phyloP scores from a whole-genome alignment of 2,113 vertebrate genomes.

The Nannobrachium achirus region DNA sequence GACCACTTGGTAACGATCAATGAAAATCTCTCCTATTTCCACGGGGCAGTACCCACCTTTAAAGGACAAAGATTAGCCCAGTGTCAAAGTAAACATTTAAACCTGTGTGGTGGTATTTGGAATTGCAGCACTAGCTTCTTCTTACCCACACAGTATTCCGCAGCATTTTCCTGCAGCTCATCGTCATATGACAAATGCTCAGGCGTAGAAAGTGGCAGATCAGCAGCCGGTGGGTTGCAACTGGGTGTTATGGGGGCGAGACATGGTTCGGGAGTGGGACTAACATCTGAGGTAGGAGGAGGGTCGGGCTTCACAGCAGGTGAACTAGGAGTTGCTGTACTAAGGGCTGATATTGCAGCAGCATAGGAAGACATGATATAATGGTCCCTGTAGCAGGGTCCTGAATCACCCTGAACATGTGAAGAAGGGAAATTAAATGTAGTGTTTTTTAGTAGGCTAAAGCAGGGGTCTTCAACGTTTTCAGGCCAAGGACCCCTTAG shows the following conservation, averaged over 20 bases:
- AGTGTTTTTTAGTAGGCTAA: too few relatives aligned
- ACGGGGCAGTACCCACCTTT: constrained; percentile 76
- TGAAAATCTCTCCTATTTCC: constrained; percentile 73
- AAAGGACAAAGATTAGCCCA: constrained; percentile 2
- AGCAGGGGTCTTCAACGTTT: too few relatives aligned
- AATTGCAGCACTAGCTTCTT: background rate
- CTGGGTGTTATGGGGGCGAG: background rate
- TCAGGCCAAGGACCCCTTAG: too few relatives aligned
- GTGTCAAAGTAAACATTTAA: background rate
- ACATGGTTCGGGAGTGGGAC: constrained; percentile 9
- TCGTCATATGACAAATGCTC: constrained; percentile 50
- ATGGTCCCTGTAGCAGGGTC: constrained; percentile 10
- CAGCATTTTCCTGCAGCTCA: constrained; percentile 74
- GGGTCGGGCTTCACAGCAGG: constrained; percentile 5
- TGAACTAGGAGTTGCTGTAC: constrained; percentile 22
- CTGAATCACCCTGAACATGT: constrained; percentile 9
- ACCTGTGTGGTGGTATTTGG: background rate
- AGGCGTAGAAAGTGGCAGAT: background rate
- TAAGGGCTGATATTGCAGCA: constrained; percentile 61
- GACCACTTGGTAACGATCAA: constrained; percentile 75
- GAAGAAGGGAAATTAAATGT: too few relatives aligned
- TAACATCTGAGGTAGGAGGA: background rate
- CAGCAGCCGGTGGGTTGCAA: background rate
- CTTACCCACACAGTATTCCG: constrained; percentile 71
- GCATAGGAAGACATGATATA: constrained; percentile 71